Evolutionary conservation across 2,888 invertebrate species (phyloP).

Genomic region (Drosophila suboccidentalis): DNA sequence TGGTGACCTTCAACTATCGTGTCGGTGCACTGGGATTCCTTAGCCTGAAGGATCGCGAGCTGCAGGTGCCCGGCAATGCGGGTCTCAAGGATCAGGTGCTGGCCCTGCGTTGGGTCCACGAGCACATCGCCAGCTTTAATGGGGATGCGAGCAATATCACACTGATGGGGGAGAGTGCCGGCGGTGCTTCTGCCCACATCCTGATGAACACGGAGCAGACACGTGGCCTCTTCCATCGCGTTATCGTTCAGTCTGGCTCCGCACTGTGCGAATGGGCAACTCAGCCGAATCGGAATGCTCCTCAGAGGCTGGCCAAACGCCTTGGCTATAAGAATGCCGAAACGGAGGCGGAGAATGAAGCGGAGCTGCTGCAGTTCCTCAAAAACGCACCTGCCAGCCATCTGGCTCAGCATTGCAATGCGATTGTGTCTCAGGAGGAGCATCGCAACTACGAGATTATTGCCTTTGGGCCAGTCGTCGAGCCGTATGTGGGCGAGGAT

Average conservation of each 20-base stretch:
- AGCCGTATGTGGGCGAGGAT: conserved; percentile 78
- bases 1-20: conserved; percentile 86
- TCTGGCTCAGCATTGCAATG: conserved; percentile 65
- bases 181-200: conserved; percentile 85
- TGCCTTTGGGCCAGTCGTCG: conserved; percentile 83
- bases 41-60: conserved; percentile 84
- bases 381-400: conserved; percentile 41
- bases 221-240: conserved; percentile 84
- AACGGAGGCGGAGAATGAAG: conserved; percentile 28
- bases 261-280: conserved; percentile 65
- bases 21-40: conserved; percentile 86
- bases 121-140: conserved; percentile 86
- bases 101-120: conserved; percentile 86
- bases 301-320: conserved; percentile 43
- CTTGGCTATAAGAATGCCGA: conserved; percentile 51
- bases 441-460: conserved; percentile 68
- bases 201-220: conserved; percentile 86
- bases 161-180: conserved; percentile 87
- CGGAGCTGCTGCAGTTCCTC: conserved; percentile 56
- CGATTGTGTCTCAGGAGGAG: conserved; percentile 75
- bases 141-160: conserved; percentile 86
- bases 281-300: conserved; percentile 45
- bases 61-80: conserved; percentile 87
- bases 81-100: conserved; percentile 87
- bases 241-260: conserved; percentile 83